These are phyloP conservation scores for Geococcyx californianus DNA, from an alignment of 2,113 vertebrate genomes.

Conservation along the genomic window DNA sequence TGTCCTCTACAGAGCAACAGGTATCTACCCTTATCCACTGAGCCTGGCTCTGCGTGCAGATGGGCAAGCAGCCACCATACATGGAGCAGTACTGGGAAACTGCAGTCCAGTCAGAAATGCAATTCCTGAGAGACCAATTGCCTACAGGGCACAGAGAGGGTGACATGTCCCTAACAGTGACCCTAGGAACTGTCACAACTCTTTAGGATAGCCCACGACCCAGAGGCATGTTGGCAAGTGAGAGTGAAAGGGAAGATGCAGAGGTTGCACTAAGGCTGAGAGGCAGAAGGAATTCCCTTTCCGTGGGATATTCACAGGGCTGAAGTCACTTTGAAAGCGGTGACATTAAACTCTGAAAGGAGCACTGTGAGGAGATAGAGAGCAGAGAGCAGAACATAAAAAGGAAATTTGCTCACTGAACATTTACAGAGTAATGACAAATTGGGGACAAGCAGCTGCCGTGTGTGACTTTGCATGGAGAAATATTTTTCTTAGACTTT, in stretches of 20 bases:
- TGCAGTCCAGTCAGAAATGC: background rate
- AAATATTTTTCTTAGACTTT: background rate
- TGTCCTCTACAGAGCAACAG: background rate
- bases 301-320: background rate
- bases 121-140: background rate
- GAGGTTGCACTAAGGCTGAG: background rate
- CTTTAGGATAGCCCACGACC: background rate
- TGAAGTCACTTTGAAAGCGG: background rate
- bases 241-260: background rate
- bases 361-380: background rate
- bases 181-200: background rate
- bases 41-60: background rate
- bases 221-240: background rate
- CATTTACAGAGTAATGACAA: background rate
- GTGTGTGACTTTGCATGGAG: background rate
- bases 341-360: background rate
- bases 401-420: background rate
- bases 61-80: background rate
- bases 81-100: background rate
- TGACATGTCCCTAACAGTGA: rapidly evolving
- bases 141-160: background rate
- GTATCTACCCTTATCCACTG: background rate
- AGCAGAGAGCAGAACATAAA: background rate
- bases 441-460: background rate
- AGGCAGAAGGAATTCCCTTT: background rate